These are phyloP conservation scores for Campylomormyrus tamandua DNA, from an alignment of 2,113 vertebrate genomes.

Conservation along the genomic window DNA sequence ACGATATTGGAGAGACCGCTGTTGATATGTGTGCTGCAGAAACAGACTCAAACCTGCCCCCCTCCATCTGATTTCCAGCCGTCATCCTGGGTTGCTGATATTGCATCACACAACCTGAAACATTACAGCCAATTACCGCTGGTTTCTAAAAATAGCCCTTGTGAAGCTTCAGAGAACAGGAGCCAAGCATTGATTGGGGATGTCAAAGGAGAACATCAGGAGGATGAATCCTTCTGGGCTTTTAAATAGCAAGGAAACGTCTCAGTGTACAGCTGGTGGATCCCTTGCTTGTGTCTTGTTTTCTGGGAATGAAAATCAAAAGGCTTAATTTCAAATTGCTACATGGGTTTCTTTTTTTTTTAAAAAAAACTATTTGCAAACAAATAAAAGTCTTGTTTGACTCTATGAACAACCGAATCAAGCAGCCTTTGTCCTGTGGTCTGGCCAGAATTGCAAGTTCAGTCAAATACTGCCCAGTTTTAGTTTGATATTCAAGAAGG, in stretches of 20 bases:
- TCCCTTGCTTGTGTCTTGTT: slow-evolving; percentile 16
- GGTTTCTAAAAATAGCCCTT: background rate
- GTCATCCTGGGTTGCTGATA: background rate
- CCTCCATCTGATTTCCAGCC: background rate
- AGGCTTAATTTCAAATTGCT: background rate
- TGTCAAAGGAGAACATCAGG: background rate
- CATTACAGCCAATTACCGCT: background rate
- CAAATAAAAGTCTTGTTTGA: background rate
- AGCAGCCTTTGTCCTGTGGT: background rate
- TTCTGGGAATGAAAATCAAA: background rate
- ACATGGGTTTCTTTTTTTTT: background rate
- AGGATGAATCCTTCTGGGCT: background rate
- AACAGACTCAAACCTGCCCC: background rate
- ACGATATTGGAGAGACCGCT: background rate
- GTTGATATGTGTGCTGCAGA: background rate
- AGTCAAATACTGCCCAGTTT: background rate
- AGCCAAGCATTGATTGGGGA: background rate
- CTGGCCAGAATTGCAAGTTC: background rate
- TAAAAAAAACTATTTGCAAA: background rate
- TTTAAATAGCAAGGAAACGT: slow-evolving; percentile 9
- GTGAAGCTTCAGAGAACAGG: background rate
- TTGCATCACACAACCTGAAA: background rate
- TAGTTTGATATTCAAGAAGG: background rate
- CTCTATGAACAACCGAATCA: background rate
- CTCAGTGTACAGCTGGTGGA: background rate